phyloP scores from a whole-genome alignment of 2,888 invertebrate genomes.

The Cryptus viduatorius region DNA sequence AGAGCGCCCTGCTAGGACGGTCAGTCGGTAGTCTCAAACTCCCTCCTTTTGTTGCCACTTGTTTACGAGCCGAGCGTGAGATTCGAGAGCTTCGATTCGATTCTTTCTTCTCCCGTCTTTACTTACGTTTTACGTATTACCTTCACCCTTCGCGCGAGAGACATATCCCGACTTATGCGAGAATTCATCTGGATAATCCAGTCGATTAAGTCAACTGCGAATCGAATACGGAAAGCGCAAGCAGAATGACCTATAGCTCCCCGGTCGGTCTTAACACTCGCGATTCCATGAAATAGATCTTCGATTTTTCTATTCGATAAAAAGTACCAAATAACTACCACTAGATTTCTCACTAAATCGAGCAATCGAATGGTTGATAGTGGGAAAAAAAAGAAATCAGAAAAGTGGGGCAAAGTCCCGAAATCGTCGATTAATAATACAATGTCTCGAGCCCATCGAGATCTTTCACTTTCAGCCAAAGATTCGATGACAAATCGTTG shows the following conservation, averaged over 20 bases:
- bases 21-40: conserved; percentile 75
- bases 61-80: conserved; percentile 84
- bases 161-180: conserved; percentile 42
- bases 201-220: conserved; percentile 46
- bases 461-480: conserved; percentile 63
- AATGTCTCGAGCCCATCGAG: conserved; percentile 40
- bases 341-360: not conserved
- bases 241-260: not conserved
- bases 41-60: conserved; percentile 81
- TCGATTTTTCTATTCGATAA: not conserved
- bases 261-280: not conserved
- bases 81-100: conserved; percentile 79
- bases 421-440: conserved; percentile 60
- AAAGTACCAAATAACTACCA: not conserved
- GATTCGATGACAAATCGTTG: conserved; percentile 67
- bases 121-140: conserved; percentile 25
- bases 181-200: conserved; percentile 59
- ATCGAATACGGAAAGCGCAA: conserved; percentile 28
- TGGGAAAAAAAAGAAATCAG: not conserved
- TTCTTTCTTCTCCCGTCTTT: conserved; percentile 74
- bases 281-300: not conserved
- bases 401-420: not conserved
- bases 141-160: conserved; percentile 25
- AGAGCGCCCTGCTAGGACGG: conserved; percentile 75
- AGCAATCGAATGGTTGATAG: not conserved